Evolutionary conservation across 2,888 invertebrate species (phyloP).

Genomic region (Dioctria linearis): DNA sequence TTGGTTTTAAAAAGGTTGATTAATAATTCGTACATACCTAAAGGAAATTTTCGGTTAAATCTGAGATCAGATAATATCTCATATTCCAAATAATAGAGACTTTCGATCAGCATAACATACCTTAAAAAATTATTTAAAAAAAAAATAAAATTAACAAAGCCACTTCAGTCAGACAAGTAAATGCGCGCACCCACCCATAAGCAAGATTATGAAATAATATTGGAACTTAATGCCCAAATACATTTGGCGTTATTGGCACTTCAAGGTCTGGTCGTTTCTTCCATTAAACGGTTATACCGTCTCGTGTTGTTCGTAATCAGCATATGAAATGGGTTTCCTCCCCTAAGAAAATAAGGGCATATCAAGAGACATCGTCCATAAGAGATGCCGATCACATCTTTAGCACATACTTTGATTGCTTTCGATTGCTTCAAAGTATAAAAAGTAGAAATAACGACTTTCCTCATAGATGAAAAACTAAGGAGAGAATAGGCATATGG

Average conservation of each 20-base stretch:
- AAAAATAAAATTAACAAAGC: slow-evolving; percentile 13
- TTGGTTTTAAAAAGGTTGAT: no score
- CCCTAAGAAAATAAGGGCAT: slow-evolving; percentile 6
- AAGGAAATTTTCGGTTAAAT: no score
- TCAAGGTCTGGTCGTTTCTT: slow-evolving; percentile 48
- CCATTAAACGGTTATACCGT: slow-evolving; percentile 38
- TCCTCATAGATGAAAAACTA: slow-evolving; percentile 16
- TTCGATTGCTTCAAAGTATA: slow-evolving; percentile 47
- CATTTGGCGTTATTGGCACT: slow-evolving; percentile 46
- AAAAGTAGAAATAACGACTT: slow-evolving; percentile 53
- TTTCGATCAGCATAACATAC: no score
- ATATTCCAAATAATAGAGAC: no score
- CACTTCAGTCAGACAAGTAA: slow-evolving; percentile 13
- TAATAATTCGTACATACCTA: no score
- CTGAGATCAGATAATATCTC: no score
- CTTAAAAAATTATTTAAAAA: no score
- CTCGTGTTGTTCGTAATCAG: slow-evolving; percentile 40
- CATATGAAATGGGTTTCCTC: slow-evolving; percentile 40
- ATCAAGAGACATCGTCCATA: slow-evolving; percentile 43
- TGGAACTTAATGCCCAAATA: slow-evolving; percentile 27
- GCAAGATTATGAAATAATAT: slow-evolving; percentile 47
- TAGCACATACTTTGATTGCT: slow-evolving; percentile 53
- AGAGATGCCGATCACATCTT: slow-evolving; percentile 52
- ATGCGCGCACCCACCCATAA: background rate
- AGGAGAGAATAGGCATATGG: background rate